phyloP scores from a whole-genome alignment of 2,113 vertebrate species.

The Hemiscyllium ocellatum region DNA sequence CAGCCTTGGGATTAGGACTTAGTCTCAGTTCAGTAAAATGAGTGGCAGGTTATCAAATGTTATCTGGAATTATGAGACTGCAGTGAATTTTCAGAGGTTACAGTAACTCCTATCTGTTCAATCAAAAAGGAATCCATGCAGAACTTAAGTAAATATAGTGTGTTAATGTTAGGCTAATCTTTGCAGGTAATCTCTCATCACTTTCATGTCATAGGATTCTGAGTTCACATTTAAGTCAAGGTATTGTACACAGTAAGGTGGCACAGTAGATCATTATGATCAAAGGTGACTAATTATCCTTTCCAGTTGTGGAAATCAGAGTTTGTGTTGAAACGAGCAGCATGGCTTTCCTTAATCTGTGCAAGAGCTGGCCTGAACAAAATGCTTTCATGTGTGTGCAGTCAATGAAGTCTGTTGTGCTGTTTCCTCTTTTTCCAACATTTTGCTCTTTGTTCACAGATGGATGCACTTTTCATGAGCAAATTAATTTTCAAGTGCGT shows the following conservation, averaged over 20 bases:
- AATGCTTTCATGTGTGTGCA: not conserved
- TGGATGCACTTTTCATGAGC: not conserved
- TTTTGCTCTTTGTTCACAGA: too few relatives aligned
- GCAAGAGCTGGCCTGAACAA: not conserved
- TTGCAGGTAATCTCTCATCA: not conserved
- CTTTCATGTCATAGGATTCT: not conserved
- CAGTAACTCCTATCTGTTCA: not conserved
- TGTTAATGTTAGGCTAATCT: not conserved
- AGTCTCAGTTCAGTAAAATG: not conserved
- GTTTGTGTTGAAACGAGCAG: not conserved
- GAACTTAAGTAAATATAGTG: not conserved
- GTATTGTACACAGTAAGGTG: not conserved
- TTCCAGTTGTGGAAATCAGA: not conserved
- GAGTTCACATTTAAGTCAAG: not conserved
- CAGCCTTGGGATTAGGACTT: not conserved
- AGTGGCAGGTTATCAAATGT: not conserved
- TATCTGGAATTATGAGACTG: not conserved
- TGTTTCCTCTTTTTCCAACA: not conserved
- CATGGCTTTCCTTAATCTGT: not conserved
- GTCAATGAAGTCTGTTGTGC: not conserved
- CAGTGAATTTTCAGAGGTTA: not conserved
- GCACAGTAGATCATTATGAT: not conserved
- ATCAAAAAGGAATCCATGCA: not conserved
- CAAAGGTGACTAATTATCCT: not conserved
- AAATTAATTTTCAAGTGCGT: not conserved